Conservation (phyloP, 2,113 vertebrate genomes). For the Protobothrops flavoviridis region DNA sequence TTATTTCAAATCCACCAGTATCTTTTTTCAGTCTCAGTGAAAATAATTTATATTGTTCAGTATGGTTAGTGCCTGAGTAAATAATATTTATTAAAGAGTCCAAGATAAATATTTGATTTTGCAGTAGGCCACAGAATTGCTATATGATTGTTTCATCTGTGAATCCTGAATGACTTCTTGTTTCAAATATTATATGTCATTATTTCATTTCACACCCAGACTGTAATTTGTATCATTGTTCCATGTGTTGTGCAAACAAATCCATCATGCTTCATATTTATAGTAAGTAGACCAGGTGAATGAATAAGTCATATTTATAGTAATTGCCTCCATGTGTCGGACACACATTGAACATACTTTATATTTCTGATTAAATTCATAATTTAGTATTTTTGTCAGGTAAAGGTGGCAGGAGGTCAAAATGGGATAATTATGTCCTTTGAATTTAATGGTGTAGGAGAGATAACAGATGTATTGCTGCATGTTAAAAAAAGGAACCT, state of each 20-base stretch:
- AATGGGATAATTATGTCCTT: neutral
- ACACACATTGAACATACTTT: neutral
- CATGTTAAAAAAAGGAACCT: neutral
- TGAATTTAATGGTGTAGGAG: neutral
- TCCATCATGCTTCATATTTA: neutral
- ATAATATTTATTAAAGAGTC: neutral
- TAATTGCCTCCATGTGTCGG: neutral
- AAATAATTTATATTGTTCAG: neutral
- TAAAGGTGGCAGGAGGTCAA: neutral
- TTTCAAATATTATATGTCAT: neutral
- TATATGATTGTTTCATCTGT: neutral
- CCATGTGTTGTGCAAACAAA: neutral
- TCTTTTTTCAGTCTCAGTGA: neutral
- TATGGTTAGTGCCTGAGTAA: neutral
- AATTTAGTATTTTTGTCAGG: neutral
- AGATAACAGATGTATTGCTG: neutral
- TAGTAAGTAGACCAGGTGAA: neutral
- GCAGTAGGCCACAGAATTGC: neutral
- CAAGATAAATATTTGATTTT: neutral
- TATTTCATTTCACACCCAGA: neutral
- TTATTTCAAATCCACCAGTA: neutral
- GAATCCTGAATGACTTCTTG: neutral
- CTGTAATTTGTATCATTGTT: neutral
- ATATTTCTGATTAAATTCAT: neutral
- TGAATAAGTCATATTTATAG: neutral